phyloP scores from a whole-genome alignment of 2,888 invertebrate genomes.

The Mechanitis messenoides region DNA sequence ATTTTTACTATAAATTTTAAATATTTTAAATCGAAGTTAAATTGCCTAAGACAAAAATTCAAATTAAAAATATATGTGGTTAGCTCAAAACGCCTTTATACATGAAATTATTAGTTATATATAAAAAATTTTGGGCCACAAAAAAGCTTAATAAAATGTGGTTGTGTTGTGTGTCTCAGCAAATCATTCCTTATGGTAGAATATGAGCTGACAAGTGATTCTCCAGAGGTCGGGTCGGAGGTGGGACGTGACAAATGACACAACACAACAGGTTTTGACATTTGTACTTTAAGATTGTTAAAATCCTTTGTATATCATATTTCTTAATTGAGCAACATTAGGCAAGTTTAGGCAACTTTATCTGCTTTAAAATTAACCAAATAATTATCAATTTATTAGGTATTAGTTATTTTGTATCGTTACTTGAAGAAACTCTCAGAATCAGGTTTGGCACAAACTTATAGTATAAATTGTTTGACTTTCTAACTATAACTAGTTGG shows the following conservation, averaged over 20 bases:
- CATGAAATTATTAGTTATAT: too few species aligned
- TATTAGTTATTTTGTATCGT: too few species aligned
- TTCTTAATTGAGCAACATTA: background rate
- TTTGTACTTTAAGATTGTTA: background rate
- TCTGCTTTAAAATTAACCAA: background rate
- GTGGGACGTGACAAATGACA: constrained; percentile 16
- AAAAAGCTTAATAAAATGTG: constrained; percentile 4
- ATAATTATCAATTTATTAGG: too few species aligned
- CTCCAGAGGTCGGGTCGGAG: constrained; percentile 5
- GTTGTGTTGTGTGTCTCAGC: background rate
- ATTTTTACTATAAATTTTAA: too few species aligned
- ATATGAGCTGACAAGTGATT: constrained; percentile 17
- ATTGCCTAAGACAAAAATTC: too few species aligned
- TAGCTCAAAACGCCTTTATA: too few species aligned
- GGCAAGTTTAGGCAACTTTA: background rate
- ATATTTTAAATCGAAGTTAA: too few species aligned
- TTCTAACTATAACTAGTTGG: background rate
- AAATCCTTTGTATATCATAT: constrained; percentile 1
- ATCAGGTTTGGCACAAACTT: background rate
- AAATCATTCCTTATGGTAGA: constrained; percentile 4
- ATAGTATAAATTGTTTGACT: background rate
- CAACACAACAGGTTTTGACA: constrained; percentile 16
- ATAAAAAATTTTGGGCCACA: too few species aligned
- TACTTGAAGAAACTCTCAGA: too few species aligned
- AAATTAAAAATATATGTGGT: too few species aligned